Evolutionary conservation across 2,888 invertebrate genomes (phyloP).

Genomic region (Onthophagus sagittarius): DNA sequence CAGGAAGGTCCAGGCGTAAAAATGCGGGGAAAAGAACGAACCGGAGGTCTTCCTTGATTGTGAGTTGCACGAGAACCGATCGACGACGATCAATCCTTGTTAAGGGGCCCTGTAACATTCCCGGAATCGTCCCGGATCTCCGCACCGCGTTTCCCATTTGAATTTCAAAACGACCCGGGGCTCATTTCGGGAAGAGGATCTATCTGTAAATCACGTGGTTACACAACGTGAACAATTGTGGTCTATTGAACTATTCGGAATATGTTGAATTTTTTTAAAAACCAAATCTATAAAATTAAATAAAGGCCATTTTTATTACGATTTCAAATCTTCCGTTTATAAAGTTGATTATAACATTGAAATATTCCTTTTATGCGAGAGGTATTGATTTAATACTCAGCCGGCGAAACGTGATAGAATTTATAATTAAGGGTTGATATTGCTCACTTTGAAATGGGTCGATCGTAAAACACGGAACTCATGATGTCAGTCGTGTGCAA

Average conservation of each 20-base stretch:
- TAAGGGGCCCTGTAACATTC: background rate
- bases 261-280: no score
- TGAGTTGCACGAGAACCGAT: background rate
- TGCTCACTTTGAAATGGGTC: background rate
- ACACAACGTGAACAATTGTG: background rate
- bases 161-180: background rate
- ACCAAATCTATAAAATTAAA: no score
- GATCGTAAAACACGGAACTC: background rate
- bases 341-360: background rate
- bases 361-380: background rate
- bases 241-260: no score
- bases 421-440: background rate
- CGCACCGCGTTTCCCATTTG: background rate
- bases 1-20: background rate
- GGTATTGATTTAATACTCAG: background rate
- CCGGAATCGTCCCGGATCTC: background rate
- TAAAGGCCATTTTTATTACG: no score
- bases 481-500: background rate
- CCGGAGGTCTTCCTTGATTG: background rate
- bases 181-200: background rate
- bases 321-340: no score
- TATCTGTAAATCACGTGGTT: background rate
- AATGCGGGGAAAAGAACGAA: background rate
- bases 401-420: background rate
- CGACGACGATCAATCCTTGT: background rate